phyloP scores from a whole-genome alignment of 2,113 vertebrate species.

The Neogale vison region DNA sequence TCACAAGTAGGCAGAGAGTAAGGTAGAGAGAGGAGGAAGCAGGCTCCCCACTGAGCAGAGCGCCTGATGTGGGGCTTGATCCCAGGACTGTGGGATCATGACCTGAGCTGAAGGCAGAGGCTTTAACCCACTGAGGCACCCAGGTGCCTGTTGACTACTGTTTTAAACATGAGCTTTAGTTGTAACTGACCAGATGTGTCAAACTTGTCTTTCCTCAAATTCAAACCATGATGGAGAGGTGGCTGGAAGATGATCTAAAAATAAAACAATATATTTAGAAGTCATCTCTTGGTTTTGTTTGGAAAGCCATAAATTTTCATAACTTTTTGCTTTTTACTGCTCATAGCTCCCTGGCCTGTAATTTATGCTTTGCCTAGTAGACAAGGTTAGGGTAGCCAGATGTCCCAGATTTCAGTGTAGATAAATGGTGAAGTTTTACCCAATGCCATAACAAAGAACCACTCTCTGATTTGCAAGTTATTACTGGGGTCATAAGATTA shows the following conservation, averaged over 20 bases:
- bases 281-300: neutral
- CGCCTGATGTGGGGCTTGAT: too few relatives aligned
- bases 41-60: too few relatives aligned
- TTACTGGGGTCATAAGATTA: neutral
- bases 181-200: neutral
- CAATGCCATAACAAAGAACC: neutral
- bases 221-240: neutral
- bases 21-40: too few relatives aligned
- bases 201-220: neutral
- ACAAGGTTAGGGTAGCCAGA: constrained; percentile 26
- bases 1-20: too few relatives aligned
- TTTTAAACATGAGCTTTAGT: neutral
- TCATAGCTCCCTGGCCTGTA: neutral
- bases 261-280: neutral
- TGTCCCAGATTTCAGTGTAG: neutral
- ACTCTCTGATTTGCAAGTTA: neutral
- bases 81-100: too few relatives aligned
- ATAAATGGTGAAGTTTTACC: constrained; percentile 20
- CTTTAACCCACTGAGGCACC: too few relatives aligned
- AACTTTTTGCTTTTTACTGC: neutral
- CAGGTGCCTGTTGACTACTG: neutral
- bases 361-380: neutral
- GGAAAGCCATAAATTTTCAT: neutral
- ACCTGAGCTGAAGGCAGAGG: too few relatives aligned
- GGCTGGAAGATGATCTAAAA: constrained; percentile 22